Evolutionary conservation across 2,888 invertebrate species (phyloP), one percentile per base, ranked within the genome.

Genomic region (Drosophila borborema): DNA sequence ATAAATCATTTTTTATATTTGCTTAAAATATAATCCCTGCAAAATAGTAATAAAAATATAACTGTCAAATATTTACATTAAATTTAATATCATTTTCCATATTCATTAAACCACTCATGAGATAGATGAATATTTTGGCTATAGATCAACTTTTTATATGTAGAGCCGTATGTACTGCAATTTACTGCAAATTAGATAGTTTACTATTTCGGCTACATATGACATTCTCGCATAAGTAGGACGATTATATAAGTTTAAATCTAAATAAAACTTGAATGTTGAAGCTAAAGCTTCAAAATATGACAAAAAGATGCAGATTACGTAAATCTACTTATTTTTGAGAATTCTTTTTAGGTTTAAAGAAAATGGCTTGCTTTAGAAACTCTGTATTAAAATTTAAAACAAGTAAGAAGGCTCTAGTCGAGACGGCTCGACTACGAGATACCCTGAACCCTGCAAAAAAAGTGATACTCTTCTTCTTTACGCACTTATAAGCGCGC

Each of bases 231-330:
- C 14, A 18, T 34, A 14, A 18, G 4, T 12, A 34, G 34, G 18
- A 12, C n/a, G 5, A 2, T n/a, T 9, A 2, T n/a, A n/a, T 9
- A 31, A 10, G 0, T 5, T n/a, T n/a, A n/a, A n/a, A n/a, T n/a
- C n/a, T n/a, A n/a, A n/a, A n/a, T 18, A 18, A 0, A 51, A 18
- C 31, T 12, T 14, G 7, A 51, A 18, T 20, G 7, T 34, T 34
- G 14, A 34, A 51, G 10, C 6, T 10, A n/a, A 2, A 34, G 18
- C 31, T 12, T 48, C 28, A n/a, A 31, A 5, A n/a, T 31, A 10
- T 9, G 7, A 48, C 16, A 16, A 28, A 48, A 16, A 14, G 2
- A 2, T 16, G 8, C 16, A 28, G 8, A 16, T 16, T 9, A 14
- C 9, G 14, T 8, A 16, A 16, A 46, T 7, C 14, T n/a, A 2